Conservation (phyloP, 2,797 vertebrate species). For the Agapornis canus region DNA sequence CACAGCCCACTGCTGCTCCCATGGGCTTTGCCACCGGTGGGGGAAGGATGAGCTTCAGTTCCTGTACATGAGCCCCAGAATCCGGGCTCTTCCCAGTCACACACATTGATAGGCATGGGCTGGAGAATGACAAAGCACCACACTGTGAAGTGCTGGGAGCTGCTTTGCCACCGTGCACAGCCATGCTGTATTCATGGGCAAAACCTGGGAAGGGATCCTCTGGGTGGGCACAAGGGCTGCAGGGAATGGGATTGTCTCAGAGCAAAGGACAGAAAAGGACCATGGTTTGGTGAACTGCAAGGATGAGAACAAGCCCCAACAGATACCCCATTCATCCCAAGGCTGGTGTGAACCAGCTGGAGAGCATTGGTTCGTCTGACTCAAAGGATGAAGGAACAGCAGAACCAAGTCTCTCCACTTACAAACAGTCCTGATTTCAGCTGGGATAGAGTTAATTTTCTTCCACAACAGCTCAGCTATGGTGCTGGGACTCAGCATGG, state of each 20-base stretch:
- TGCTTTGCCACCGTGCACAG: neutral
- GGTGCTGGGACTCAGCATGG: rapidly evolving
- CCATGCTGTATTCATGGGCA: neutral
- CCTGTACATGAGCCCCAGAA: rapidly evolving
- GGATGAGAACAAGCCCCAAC: neutral
- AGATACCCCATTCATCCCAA: neutral
- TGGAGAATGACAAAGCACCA: rapidly evolving
- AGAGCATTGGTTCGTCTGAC: neutral
- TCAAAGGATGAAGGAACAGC: neutral
- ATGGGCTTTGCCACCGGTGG: neutral
- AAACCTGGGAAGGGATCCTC: neutral
- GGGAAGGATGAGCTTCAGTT: neutral
- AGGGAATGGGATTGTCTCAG: neutral
- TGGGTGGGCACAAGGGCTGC: neutral
- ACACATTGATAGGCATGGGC: rapidly evolving
- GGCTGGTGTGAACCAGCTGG: neutral
- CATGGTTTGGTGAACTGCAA: neutral
- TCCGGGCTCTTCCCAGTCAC: neutral
- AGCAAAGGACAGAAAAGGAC: neutral
- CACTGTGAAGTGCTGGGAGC: neutral
- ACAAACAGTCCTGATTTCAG: neutral
- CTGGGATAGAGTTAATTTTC: neutral
- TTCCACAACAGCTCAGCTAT: neutral
- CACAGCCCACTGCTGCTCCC: neutral
- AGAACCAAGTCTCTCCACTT: neutral